phyloP scores from a whole-genome alignment of 2,113 vertebrate genomes.

The Tinamus guttatus region DNA sequence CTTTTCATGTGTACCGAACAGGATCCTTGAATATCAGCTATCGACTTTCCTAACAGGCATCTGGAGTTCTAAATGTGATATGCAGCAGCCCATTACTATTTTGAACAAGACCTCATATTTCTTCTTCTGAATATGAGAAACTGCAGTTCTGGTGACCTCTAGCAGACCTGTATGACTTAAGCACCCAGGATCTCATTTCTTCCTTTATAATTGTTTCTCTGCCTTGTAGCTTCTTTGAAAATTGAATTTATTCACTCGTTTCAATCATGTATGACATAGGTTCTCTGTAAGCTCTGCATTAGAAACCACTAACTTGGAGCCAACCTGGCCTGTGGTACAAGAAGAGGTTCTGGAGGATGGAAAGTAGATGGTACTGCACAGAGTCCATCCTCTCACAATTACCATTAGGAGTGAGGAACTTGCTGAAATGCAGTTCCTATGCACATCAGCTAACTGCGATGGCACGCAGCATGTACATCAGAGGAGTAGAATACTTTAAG shows the following conservation, averaged over 20 bases:
- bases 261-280: slow-evolving; percentile 19
- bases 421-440: background rate
- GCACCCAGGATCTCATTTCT: slow-evolving; percentile 42
- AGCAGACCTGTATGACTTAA: slow-evolving; percentile 36
- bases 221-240: slow-evolving; percentile 31
- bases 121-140: slow-evolving; percentile 33
- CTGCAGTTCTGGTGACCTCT: slow-evolving; percentile 34
- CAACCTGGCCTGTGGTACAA: background rate
- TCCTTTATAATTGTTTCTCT: slow-evolving; percentile 55
- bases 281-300: background rate
- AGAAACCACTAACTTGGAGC: background rate
- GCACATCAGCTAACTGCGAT: background rate
- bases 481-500: background rate
- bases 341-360: background rate
- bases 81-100: background rate
- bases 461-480: background rate
- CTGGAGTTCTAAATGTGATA: background rate
- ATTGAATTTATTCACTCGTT: slow-evolving; percentile 42
- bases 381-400: background rate
- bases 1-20: slow-evolving; percentile 17
- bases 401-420: background rate
- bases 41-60: slow-evolving; percentile 3
- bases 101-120: slow-evolving; percentile 47
- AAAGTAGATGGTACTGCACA: background rate
- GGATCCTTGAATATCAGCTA: slow-evolving; percentile 23